phyloP scores from a whole-genome alignment of 2,113 vertebrate species.

The Dipodomys stephensi region DNA sequence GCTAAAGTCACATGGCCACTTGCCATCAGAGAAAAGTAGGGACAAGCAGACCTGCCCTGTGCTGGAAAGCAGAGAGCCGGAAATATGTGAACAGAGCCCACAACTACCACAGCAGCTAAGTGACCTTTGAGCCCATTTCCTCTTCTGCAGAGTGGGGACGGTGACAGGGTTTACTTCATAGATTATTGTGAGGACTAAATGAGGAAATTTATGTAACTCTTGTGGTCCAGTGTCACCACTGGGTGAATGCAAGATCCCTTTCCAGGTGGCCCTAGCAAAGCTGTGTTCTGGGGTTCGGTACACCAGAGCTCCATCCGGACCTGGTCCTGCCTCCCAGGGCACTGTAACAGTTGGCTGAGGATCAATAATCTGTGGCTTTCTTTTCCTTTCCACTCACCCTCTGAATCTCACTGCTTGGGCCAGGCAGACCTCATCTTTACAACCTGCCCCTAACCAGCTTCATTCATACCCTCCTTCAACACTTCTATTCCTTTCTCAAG shows the following conservation, averaged over 20 bases:
- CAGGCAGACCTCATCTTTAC: neutral
- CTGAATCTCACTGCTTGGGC: neutral
- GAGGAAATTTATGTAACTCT: neutral
- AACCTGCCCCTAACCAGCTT: neutral
- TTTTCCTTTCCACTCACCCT: neutral
- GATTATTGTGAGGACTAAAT: neutral
- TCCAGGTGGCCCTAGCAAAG: neutral
- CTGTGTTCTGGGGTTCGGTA: no score
- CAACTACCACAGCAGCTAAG: neutral
- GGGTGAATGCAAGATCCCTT: neutral
- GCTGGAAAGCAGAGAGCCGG: neutral
- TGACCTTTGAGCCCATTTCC: slow-evolving; percentile 65
- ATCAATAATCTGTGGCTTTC: neutral
- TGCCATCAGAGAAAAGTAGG: neutral
- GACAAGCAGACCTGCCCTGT: neutral
- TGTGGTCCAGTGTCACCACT: neutral
- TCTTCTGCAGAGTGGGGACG: slow-evolving; percentile 50
- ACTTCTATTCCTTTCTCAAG: neutral
- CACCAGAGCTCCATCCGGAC: neutral
- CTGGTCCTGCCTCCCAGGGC: rapidly evolving
- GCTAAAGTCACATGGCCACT: neutral
- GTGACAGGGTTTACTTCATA: neutral
- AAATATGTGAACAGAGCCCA: neutral
- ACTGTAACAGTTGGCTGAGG: no score
- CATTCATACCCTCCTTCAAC: neutral